Percentiles rank a stretch among this genome's conserved stretches.
Evolutionary conservation across 2,113 vertebrate genomes (phyloP).

Genomic region (Misgurnus mizolepis): DNA sequence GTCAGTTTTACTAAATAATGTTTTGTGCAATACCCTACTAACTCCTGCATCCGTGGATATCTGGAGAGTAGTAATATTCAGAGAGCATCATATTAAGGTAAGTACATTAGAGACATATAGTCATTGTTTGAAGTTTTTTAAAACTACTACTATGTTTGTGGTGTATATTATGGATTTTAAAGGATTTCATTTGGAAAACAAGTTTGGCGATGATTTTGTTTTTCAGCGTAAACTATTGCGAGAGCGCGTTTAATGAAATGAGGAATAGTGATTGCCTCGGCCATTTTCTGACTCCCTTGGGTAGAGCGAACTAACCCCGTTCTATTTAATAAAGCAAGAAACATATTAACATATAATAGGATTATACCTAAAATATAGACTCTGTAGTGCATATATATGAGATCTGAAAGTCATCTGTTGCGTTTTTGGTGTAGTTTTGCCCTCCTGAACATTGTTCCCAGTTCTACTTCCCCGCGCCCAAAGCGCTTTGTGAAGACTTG

Average conservation of each 20-base stretch:
- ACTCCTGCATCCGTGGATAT: conserved; percentile 1
- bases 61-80: conserved; percentile 60
- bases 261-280: conserved; percentile 57
- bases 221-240: background rate
- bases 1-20: conserved; percentile 25
- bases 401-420: rapidly evolving
- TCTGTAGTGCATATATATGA: rapidly evolving
- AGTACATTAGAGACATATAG: background rate
- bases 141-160: background rate
- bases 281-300: conserved; percentile 64
- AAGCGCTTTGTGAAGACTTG: conserved; percentile 67
- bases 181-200: background rate
- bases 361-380: conserved; percentile 7
- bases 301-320: conserved; percentile 1
- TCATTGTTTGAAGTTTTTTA: background rate
- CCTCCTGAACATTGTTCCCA: conserved; percentile 49
- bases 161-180: too few relatives aligned
- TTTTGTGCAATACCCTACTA: background rate
- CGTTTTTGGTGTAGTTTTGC: conserved; percentile 11
- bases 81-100: conserved; percentile 42
- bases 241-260: background rate
- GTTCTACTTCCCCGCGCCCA: conserved; percentile 67
- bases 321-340: background rate
- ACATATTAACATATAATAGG: background rate
- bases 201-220: background rate